Base-by-base conservation (phyloP, 2,113 vertebrate genomes). In the Gorsachius goisagi region DNA sequence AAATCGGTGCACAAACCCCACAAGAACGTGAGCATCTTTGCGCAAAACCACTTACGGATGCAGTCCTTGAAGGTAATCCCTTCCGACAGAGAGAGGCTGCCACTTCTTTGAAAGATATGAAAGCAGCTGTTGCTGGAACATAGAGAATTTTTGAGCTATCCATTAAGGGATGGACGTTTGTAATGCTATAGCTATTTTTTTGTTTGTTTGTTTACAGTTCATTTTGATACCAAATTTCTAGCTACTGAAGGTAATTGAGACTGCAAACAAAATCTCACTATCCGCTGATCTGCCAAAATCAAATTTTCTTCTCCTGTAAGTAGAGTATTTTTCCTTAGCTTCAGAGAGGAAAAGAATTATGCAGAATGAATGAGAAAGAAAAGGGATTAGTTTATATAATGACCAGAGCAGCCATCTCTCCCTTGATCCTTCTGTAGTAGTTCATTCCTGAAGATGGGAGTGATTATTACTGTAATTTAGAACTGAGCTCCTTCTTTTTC, bases 261-360 rank as follows among this genome's bases (percentile, higher is more conserved):
- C 89, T 89, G 89, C 89, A 96, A 97, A 93, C 94, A 93, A 81
- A 93, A 96, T 90, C 86, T 90, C 83, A 12, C 90, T 76, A 87
- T 85, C 95, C 79, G 8, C 86, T 91, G 77, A 96, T 81, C 95
- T 89, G 86, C 92, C 95, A 93, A 93, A 92, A 97, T 95, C 83
- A 73, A 75, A 75, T 94, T 87, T 81, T 64, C 91, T 94, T 77
- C 89, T 89, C 64, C 52, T 89, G 33, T 44, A 96, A 75, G 73
- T 49, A 52, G 17, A 68, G 73, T 69, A 12, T 55, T 93, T 91
- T 85, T 64, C 56, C 83, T 88, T 23, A n/a, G 88, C 89, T 94
- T 95, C 86, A 58, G 90, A 90, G 60, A 85, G 80, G 80, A 74
- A 75, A 86, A 93, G 80, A 85, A 78, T 76, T 72, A 89, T n/a